Evolutionary conservation across 2,113 vertebrate genomes (phyloP).

Genomic region (Canis aureus): DNA sequence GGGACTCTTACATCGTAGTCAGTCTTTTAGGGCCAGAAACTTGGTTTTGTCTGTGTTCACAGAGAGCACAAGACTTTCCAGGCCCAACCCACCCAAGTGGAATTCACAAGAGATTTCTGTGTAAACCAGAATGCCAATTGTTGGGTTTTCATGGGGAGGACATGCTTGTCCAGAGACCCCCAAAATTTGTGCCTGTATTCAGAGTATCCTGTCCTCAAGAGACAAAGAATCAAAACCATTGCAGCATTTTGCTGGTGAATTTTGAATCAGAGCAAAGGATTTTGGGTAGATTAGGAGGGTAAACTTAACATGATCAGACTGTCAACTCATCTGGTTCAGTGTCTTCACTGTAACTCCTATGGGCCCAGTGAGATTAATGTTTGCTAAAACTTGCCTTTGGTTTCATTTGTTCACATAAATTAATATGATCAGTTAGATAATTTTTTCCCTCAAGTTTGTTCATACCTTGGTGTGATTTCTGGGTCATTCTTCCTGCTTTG

Average conservation of each 20-base stretch:
- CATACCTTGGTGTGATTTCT: neutral
- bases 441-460: neutral
- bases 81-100: neutral
- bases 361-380: neutral
- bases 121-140: neutral
- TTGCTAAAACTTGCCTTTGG: neutral
- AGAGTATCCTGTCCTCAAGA: neutral
- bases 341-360: neutral
- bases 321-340: neutral
- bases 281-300: neutral
- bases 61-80: neutral
- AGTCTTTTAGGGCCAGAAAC: neutral
- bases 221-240: neutral
- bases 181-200: neutral
- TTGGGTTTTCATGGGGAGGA: neutral
- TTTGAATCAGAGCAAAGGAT: slow-evolving; percentile 27
- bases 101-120: neutral
- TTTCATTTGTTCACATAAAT: neutral
- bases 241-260: neutral
- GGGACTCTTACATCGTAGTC: neutral
- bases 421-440: neutral
- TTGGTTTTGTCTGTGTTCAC: neutral
- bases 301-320: neutral
- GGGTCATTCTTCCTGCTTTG: neutral
- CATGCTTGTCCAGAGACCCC: neutral